Evolutionary conservation across 1,140 invertebrate genomes (phyloP).

Genomic region (Megathymus violae): DNA sequence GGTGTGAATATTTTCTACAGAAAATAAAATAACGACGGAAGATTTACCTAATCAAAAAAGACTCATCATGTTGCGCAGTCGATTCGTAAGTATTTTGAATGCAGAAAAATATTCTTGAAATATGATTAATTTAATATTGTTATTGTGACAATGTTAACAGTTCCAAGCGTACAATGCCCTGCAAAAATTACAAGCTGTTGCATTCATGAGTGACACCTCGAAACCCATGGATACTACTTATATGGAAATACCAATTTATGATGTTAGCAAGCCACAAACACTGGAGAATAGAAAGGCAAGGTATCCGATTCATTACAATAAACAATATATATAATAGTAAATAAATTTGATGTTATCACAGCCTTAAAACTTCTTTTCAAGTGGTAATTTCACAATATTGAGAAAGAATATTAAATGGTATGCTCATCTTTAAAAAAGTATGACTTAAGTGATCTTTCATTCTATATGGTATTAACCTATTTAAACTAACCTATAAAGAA

Average conservation of each 20-base stretch:
- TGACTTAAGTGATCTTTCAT: too few species aligned
- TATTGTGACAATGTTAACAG: constrained; percentile 9
- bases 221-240: constrained; percentile 65
- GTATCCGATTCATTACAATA: too few species aligned
- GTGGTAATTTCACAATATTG: too few species aligned
- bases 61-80: constrained; percentile 8
- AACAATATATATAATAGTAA: constrained; percentile 9
- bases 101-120: not conserved
- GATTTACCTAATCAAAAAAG: too few species aligned
- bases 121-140: constrained; percentile 6
- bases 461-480: too few species aligned
- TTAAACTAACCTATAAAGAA: too few species aligned
- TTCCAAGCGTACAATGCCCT: constrained; percentile 48
- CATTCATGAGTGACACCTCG: constrained; percentile 48
- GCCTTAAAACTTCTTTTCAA: too few species aligned
- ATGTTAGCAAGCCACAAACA: constrained; percentile 72
- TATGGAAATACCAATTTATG: constrained; percentile 76
- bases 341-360: constrained; percentile 3
- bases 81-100: constrained; percentile 3
- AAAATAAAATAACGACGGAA: too few species aligned
- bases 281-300: constrained; percentile 77
- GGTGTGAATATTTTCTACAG: too few species aligned
- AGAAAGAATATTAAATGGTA: too few species aligned
- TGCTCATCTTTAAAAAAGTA: too few species aligned
- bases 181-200: constrained; percentile 41